Base-by-base conservation (phyloP, 2,888 invertebrate genomes). In the Carpatolechia fugitivella region DNA sequence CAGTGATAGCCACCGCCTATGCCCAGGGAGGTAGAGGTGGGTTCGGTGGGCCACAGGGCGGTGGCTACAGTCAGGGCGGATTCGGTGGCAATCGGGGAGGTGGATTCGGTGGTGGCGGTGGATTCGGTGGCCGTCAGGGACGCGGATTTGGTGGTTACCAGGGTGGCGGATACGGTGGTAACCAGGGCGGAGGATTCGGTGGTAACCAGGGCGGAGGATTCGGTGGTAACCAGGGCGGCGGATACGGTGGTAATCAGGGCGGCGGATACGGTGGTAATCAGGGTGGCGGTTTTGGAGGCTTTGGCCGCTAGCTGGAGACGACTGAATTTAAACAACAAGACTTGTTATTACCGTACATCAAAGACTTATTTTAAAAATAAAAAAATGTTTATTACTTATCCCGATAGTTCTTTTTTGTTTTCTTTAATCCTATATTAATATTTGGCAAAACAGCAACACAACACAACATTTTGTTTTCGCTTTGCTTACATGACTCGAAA, bases 1-100 rank as follows among this genome's bases (percentile, higher is more conserved):
- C 65, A 20, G 36, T 74, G 0, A 52, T 72, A 1, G 65, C 66
- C 38, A 57, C 59, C 48, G 41, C 66, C 13, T 62, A 63, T 24
- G 49, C 33, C 33, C 41, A 40, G 52, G 54, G 60, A 20, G 66
- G 72, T 0, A 61, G 68, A 40, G 62, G 67, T 1, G 73, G 71
- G 1, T 63, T 54, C n/a, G 66, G 69, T 1, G 58, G 66, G 29
- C 16, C 16, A 31, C 56, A 57, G 30, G 60, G 64, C 7, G 61
- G 55, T 14, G 52, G 35, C 52, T 33, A 6, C 13, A 30, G 20
- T n/a, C 29, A 30, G 7, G 49, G 35, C 8, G 49, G 35, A 11
- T 52, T 52, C 24, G 51, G 40, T 41, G 31, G 29, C 2, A 14
- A 16, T 16, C 36, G 14, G 7, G n/a, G 8, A 24, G 36, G 36